Conservation (phyloP, 1,140 invertebrate genomes). For the Patella vulgata region DNA sequence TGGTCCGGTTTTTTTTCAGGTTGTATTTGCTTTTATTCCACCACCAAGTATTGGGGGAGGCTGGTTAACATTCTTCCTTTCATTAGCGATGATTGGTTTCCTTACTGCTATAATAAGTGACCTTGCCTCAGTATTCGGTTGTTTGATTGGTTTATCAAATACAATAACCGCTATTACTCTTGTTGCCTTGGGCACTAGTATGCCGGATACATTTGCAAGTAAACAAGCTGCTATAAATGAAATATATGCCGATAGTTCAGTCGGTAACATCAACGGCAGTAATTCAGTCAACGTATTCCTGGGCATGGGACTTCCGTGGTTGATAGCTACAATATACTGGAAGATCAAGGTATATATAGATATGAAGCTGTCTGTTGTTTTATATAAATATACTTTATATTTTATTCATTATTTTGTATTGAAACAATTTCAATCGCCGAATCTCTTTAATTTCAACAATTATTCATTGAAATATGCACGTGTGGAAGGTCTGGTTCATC, state of each 20-base stretch:
- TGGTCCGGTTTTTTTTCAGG: no score
- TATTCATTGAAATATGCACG: no score
- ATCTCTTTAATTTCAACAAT: no score
- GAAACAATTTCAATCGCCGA: no score
- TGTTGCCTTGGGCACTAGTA: conserved; percentile 78
- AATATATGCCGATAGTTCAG: conserved; percentile 69
- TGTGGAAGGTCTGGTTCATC: no score
- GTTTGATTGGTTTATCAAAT: conserved; percentile 72
- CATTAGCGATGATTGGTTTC: conserved; percentile 72
- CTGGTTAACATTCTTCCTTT: conserved; percentile 74
- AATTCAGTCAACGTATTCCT: conserved; percentile 75
- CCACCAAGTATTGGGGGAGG: conserved; percentile 72
- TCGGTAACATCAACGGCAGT: conserved; percentile 70
- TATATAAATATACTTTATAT: no score
- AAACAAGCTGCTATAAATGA: conserved; percentile 66
- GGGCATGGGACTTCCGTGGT: conserved; percentile 76
- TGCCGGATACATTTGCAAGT: conserved; percentile 75
- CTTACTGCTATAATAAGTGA: conserved; percentile 75
- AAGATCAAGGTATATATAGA: conserved; percentile 68
- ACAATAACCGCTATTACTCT: conserved; percentile 76
- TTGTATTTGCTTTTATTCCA: conserved; percentile 73
- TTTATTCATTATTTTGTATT: no score
- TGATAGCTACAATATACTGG: conserved; percentile 74
- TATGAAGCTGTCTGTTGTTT: no score
- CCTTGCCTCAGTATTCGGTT: conserved; percentile 76